phyloP scores from a whole-genome alignment of 2,888 invertebrate species.

The Trissolcus japonicus region DNA sequence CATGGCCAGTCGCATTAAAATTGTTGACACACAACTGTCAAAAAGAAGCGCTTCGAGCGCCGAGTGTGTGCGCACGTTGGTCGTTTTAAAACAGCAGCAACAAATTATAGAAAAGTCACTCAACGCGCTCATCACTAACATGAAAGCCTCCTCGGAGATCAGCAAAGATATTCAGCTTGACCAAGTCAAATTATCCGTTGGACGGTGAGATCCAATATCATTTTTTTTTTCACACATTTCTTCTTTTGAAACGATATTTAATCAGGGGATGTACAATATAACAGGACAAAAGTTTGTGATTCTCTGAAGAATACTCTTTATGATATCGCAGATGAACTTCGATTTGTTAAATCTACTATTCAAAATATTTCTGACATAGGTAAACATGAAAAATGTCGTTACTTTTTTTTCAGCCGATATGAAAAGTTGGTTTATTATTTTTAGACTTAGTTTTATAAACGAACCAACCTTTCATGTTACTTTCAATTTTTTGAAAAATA shows the following conservation, averaged over 20 bases:
- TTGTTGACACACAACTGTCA: conserved; percentile 6
- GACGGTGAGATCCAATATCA: conserved; percentile 25
- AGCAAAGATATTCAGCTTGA: conserved; percentile 61
- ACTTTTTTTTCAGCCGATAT: background rate
- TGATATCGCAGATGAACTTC: conserved; percentile 61
- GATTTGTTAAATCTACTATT: conserved; percentile 58
- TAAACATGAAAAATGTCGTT: conserved; percentile 54
- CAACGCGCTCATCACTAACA: conserved; percentile 61
- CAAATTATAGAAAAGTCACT: conserved; percentile 66
- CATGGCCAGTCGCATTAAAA: conserved; percentile 21
- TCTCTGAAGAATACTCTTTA: conserved; percentile 53
- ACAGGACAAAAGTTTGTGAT: conserved; percentile 56
- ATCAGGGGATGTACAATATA: background rate
- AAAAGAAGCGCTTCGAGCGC: conserved; percentile 43
- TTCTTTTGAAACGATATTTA: background rate
- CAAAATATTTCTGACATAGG: conserved; percentile 65
- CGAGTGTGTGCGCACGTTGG: conserved; percentile 62
- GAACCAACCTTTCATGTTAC: no score
- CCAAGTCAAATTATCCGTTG: conserved; percentile 45
- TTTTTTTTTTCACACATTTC: background rate
- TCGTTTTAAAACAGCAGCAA: conserved; percentile 70
- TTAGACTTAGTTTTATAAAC: background rate
- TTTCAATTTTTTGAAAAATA: no score
- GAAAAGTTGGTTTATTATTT: no score
- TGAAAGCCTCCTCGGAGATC: conserved; percentile 65